Percentiles rank a stretch among this genome's conserved stretches.
These are phyloP conservation scores for Oscheius sp. DNA, from an alignment of 1,140 invertebrate species.

Conservation along the genomic window DNA sequence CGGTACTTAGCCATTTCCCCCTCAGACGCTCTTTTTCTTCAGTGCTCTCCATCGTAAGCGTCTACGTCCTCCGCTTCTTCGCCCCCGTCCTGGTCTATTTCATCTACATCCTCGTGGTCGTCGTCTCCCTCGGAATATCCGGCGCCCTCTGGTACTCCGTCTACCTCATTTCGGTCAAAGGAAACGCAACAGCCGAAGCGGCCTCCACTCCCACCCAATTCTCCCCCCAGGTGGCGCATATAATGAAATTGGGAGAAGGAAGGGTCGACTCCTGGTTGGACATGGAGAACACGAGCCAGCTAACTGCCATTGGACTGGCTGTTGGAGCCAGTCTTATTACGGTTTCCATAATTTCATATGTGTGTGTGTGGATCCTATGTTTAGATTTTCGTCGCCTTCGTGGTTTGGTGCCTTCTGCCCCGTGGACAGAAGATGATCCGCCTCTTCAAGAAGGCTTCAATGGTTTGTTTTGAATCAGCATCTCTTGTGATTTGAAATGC, in stretches of 20 bases:
- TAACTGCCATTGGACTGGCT: neutral
- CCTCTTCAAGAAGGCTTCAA: neutral
- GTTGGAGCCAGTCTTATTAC: slow-evolving; percentile 10
- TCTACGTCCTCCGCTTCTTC: slow-evolving; percentile 13
- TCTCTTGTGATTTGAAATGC: no score
- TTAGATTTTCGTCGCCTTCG: neutral
- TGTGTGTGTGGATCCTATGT: neutral
- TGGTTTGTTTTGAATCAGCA: neutral
- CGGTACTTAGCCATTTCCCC: neutral
- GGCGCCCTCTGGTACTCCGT: neutral
- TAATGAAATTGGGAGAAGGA: neutral
- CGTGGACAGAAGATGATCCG: neutral
- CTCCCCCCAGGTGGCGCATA: neutral
- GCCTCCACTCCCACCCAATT: neutral
- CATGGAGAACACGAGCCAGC: neutral
- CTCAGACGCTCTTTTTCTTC: neutral
- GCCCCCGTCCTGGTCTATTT: slow-evolving; percentile 3
- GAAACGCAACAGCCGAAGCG: neutral
- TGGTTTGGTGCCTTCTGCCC: slow-evolving; percentile 15
- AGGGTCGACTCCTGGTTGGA: neutral
- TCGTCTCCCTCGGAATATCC: neutral
- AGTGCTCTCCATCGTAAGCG: slow-evolving; percentile 1
- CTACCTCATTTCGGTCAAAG: neutral
- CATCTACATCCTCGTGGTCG: slow-evolving; percentile 5
- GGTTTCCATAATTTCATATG: slow-evolving; percentile 1